phyloP scores from a whole-genome alignment of 2,113 vertebrate genomes.

The Marcusenius ussheri region DNA sequence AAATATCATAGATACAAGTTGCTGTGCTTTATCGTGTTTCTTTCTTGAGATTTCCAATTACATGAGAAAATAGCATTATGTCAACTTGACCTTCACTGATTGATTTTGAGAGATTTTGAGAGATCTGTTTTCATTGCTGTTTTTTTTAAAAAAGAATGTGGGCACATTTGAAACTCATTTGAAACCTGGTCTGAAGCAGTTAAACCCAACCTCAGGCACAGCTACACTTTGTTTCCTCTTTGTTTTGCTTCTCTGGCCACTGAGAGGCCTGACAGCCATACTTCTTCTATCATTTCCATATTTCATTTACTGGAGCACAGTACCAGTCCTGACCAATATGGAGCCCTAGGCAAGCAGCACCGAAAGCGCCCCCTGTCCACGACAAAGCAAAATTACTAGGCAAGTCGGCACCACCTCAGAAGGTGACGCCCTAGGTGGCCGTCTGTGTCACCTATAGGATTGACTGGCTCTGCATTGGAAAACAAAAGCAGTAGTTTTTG shows the following conservation, averaged over 20 bases:
- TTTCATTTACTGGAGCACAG: background rate
- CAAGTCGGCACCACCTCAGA: background rate
- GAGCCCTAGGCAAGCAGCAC: background rate
- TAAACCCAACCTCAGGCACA: background rate
- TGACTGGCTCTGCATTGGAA: background rate
- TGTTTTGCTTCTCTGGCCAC: background rate
- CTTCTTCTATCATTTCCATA: background rate
- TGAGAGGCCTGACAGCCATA: background rate
- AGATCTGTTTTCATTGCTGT: background rate
- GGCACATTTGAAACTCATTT: background rate
- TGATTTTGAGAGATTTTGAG: background rate
- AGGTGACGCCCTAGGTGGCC: background rate
- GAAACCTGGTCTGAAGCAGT: background rate
- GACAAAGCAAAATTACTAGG: background rate
- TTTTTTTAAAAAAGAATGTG: background rate
- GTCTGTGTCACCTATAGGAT: background rate
- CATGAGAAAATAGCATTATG: background rate
- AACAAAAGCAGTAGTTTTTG: background rate
- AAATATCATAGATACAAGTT: background rate
- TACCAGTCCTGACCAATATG: background rate
- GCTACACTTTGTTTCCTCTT: background rate
- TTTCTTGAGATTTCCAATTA: background rate
- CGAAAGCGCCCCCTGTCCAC: background rate
- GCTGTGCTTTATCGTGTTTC: background rate
- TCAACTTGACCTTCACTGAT: background rate